Conservation (phyloP, 2,113 vertebrate genomes). For the Podiceps cristatus region DNA sequence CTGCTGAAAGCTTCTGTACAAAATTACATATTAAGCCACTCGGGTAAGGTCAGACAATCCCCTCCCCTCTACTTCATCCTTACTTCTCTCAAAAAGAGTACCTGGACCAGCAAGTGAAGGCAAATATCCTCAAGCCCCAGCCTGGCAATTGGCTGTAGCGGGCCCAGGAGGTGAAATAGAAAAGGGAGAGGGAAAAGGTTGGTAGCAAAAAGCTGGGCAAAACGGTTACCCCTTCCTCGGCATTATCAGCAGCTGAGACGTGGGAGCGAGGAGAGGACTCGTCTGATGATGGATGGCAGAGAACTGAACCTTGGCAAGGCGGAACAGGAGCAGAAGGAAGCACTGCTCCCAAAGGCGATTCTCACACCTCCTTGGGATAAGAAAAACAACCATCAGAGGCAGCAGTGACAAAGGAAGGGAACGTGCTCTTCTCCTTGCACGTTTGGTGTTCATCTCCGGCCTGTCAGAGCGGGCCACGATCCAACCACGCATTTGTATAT, state of each 20-base stretch:
- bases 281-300: slow-evolving; percentile 27
- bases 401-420: not conserved
- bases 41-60: not conserved
- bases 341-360: not conserved
- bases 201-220: not conserved
- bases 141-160: not conserved
- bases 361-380: slow-evolving; percentile 20
- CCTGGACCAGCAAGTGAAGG: not conserved
- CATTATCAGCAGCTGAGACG: not conserved
- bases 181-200: not conserved
- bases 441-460: slow-evolving; percentile 57
- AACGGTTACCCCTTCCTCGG: not conserved
- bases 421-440: not conserved
- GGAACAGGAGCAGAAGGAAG: slow-evolving; percentile 40
- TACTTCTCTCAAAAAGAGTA: not conserved
- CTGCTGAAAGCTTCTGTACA: not conserved
- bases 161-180: not conserved
- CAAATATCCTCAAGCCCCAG: not conserved
- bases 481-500: slow-evolving; percentile 70
- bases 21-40: not conserved
- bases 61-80: not conserved
- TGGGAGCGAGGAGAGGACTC: not conserved
- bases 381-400: slow-evolving; percentile 7
- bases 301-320: slow-evolving; percentile 5
- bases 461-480: slow-evolving; percentile 44